Percentiles rank a stretch among this genome's conserved stretches.
Evolutionary conservation across 2,888 invertebrate genomes (phyloP).

Genomic region (Aproaerema taeniolella): DNA sequence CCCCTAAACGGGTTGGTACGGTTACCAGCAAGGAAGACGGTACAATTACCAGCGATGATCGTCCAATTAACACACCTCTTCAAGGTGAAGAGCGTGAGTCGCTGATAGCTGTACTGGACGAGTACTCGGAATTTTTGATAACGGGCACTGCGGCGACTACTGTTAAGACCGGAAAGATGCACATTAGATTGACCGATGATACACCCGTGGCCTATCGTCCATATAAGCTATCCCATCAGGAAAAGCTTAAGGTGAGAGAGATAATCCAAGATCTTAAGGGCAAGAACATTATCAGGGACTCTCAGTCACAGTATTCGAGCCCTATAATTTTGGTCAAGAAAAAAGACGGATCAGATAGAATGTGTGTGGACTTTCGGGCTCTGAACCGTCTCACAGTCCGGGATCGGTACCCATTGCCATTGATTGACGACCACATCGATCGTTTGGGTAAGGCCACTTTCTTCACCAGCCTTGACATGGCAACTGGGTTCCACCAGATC

Average conservation of each 20-base stretch:
- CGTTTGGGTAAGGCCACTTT: conserved; percentile 2
- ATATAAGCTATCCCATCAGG: conserved; percentile 4
- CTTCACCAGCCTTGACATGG: conserved; percentile 7
- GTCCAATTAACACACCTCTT: conserved; percentile 3
- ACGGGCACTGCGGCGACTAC: background rate
- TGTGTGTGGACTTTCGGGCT: conserved; percentile 9
- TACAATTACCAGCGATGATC: no score
- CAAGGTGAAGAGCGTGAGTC: background rate
- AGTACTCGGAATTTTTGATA: background rate
- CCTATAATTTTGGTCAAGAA: conserved; percentile 27
- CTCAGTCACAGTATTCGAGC: conserved; percentile 24
- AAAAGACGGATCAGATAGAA: conserved; percentile 13
- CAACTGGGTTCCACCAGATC: conserved; percentile 15
- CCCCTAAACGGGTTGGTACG: background rate
- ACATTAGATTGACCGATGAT: conserved; percentile 2
- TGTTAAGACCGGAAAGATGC: background rate
- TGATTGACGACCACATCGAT: conserved; percentile 9
- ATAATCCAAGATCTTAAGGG: conserved; percentile 10
- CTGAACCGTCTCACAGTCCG: conserved; percentile 6
- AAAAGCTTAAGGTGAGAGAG: conserved; percentile 9
- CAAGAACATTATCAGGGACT: conserved; percentile 12
- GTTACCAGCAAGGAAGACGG: background rate
- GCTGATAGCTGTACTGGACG: background rate
- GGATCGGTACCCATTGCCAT: conserved; percentile 10
- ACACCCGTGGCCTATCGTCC: conserved; percentile 10